Conservation (phyloP, 2,888 invertebrate genomes). For the Apoderus coryli region DNA sequence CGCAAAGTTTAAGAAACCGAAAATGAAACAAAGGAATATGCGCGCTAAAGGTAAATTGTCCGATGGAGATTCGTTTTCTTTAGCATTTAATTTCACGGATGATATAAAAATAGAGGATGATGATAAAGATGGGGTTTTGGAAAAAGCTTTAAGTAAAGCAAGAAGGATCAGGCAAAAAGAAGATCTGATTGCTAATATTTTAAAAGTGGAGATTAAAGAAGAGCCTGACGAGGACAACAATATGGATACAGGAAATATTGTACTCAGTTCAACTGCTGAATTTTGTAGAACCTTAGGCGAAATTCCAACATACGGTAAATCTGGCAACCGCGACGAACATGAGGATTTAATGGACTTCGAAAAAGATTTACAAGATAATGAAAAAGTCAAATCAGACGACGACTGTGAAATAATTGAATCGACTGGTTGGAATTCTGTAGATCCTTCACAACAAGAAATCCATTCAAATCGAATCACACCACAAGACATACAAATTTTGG, state of each 20-base stretch:
- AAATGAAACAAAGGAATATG: slow-evolving; percentile 59
- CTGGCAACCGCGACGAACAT: slow-evolving; percentile 79
- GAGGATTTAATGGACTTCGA: no score
- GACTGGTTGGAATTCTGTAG: no score
- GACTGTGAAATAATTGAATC: slow-evolving; percentile 27
- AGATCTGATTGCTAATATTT: slow-evolving; percentile 24
- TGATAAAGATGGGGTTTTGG: no score
- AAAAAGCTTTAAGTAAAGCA: no score
- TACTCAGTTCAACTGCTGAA: slow-evolving; percentile 88
- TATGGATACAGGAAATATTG: slow-evolving; percentile 42
- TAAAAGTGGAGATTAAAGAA: slow-evolving; percentile 27
- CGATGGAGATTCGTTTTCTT: slow-evolving; percentile 66
- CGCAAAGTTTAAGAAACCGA: no score
- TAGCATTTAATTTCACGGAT: no score
- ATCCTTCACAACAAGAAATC: slow-evolving; percentile 29
- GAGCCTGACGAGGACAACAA: slow-evolving; percentile 27
- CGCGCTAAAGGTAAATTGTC: slow-evolving; percentile 44
- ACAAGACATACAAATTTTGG: slow-evolving; percentile 53
- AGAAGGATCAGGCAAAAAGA: slow-evolving; percentile 41
- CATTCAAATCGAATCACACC: slow-evolving; percentile 32
- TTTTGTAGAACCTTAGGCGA: no score
- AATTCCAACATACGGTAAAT: no score
- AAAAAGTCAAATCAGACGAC: slow-evolving; percentile 24
- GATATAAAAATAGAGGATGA: slow-evolving; percentile 45
- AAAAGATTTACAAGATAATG: slow-evolving; percentile 17